phyloP scores from a whole-genome alignment of 2,797 vertebrate species.

The Sebastes miniatus region DNA sequence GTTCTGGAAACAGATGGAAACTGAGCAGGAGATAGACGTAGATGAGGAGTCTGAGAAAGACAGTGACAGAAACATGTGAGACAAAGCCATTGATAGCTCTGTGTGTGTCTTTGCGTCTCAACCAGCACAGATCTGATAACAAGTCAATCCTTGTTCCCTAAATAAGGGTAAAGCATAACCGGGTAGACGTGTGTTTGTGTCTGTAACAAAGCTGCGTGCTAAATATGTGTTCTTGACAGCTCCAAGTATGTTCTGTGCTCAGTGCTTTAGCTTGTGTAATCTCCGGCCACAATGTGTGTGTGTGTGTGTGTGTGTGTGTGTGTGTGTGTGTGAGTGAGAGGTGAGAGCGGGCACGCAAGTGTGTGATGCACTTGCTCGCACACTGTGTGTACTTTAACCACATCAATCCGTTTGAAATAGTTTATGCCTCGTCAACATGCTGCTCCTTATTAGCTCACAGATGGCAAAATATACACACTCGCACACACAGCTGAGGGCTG shows the following conservation, averaged over 20 bases:
- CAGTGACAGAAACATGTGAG: slow-evolving; percentile 1
- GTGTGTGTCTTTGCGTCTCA: not conserved
- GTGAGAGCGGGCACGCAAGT: not conserved
- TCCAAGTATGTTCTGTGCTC: slow-evolving; percentile 20
- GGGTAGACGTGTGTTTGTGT: slow-evolving; percentile 12
- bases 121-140: slow-evolving; percentile 40
- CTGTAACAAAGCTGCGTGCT: not conserved
- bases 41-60: not conserved
- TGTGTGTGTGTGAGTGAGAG: not conserved
- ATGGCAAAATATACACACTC: slow-evolving; percentile 44
- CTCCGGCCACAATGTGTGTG: not conserved
- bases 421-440: slow-evolving; percentile 49
- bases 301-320: not conserved
- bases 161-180: slow-evolving; percentile 8
- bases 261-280: slow-evolving; percentile 6
- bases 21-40: not conserved
- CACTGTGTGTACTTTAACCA: slow-evolving; percentile 40
- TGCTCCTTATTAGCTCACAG: slow-evolving; percentile 71
- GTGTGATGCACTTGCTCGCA: not conserved
- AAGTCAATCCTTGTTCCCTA: slow-evolving; percentile 2
- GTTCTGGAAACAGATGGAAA: slow-evolving; percentile 24
- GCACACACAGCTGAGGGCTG: slow-evolving; percentile 9
- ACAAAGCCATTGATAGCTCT: not conserved
- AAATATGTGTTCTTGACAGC: slow-evolving; percentile 17
- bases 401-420: slow-evolving; percentile 51